Percentiles rank a stretch among this genome's conserved stretches.
Conservation (phyloP, 2,888 invertebrate genomes). For the Conomelus anceps region DNA sequence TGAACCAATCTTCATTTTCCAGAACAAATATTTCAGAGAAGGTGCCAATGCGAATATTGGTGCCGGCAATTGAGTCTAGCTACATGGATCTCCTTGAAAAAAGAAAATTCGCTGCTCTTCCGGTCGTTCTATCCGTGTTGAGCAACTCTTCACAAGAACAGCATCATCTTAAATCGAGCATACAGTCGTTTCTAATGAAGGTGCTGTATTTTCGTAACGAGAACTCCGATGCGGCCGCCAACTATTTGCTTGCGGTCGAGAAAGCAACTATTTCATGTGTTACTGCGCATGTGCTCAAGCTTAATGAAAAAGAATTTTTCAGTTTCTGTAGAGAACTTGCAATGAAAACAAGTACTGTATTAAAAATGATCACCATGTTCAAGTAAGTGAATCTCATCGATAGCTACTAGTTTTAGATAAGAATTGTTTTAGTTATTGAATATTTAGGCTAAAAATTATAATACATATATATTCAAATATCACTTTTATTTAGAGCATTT, state of each 20-base stretch:
- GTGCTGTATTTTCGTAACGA: constrained; percentile 58
- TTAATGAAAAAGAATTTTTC: constrained; percentile 41
- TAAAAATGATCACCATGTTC: constrained; percentile 69
- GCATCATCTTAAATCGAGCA: constrained; percentile 45
- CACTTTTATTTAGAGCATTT: too few species aligned
- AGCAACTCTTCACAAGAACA: constrained; percentile 52
- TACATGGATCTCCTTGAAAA: constrained; percentile 56
- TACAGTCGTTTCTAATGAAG: constrained; percentile 66
- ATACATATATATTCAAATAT: too few species aligned
- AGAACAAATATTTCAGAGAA: constrained; percentile 58
- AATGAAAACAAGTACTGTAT: background rate
- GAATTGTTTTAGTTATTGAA: too few species aligned
- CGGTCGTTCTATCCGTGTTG: constrained; percentile 67
- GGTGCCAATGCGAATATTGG: constrained; percentile 65
- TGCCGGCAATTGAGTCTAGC: constrained; percentile 64
- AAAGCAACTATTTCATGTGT: constrained; percentile 67
- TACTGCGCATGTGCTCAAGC: constrained; percentile 72
- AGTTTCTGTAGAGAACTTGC: background rate
- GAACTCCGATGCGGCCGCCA: constrained; percentile 39
- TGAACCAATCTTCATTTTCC: constrained; percentile 18
- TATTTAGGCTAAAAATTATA: too few species aligned
- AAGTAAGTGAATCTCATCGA: constrained; percentile 45
- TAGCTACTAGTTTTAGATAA: too few species aligned
- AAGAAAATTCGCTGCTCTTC: constrained; percentile 54
- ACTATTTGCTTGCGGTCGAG: constrained; percentile 56